Base-by-base conservation (phyloP, 2,888 invertebrate species). In the Ceraclea dissimilis region DNA sequence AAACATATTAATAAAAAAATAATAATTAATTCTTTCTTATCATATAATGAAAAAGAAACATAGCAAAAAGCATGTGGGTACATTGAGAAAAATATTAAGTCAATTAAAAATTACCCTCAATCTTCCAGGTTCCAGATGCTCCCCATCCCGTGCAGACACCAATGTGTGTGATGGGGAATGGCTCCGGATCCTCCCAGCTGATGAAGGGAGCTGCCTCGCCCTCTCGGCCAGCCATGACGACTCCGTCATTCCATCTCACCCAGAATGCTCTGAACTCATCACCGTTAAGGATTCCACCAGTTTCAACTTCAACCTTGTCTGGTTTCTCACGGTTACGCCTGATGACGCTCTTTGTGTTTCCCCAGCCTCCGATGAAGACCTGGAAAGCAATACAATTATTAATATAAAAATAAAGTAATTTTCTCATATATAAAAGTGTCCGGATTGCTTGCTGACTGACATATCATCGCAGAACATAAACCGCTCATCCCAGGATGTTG, bases 121-220 rank as follows among this genome's bases (percentile, higher is more conserved):
- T 80, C 62, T 86, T 77, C 92, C 92, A 93, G 44, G 85, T 79
- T 33, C 92, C 92, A 53, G 73, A 76, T 11, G 91, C 87, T 17
- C 92, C 92, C 89, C 90, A 92, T 50, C 90, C 91, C 48, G 92
- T 92, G 73, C 90, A 88, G 26, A 91, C 81, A 47, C 91, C 93
- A 47, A 89, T 83, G 70, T 84, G 85, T 60, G 80, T 81, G 56
- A 92, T 80, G 11, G 81, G 81, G 69, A 89, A 82, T 2, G 85
- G 80, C 62, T 85, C 80, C 1, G 84, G 83, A 66, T 91, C 88
- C 26, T 80, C 72, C 78, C 84, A 88, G 11, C 81, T 79, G 63
- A 92, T 70, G 73, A 93, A 88, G 1, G 91, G 85, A 10, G 80
- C 79, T 13, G 78, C 76, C 66, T 87, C 85, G 31, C 84, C 83